Base-by-base conservation (phyloP, 2,797 vertebrate species). In the Hafferia zeledoni region DNA sequence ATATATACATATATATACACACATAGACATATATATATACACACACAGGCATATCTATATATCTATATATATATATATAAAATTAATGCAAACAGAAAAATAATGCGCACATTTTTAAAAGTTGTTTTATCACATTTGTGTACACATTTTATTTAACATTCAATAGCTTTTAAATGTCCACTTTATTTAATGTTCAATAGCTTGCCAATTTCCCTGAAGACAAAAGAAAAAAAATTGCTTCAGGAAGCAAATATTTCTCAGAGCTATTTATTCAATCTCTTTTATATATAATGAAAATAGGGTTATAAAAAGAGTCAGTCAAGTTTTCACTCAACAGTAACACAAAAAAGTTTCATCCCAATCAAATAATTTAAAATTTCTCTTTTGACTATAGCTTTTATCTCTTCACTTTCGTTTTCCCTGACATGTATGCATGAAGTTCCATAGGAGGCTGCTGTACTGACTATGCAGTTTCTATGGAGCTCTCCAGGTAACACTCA, bases 401-500 rank as follows among this genome's bases (percentile, higher is more conserved):
- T 52, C 46, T 87, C 57, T 86, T 67, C 17, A 43, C 37, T 94
- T 86, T 87, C 67, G 84, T 94, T 91, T 96, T 81, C 23, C 8
- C 7, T 72, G 24, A 9, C 24, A 80, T 19, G 7, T 68, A 33
- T 46, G 30, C 1, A 1, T 11, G 22, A 84, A 80, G 18, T 57
- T 85, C 64, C 72, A 28, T 50, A 90, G 50, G 39, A 75, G 78
- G 74, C 17, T 77, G 15, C 78, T 71, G 13, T 63, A 74, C 39
- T 69, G 59, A 69, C 23, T 37, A 37, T 52, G 65, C 0, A 4
- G 16, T 67, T 89, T 78, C 65, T 71, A 15, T 55, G 67, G 53
- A 86, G 56, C 11, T 94, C 70, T 84, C 63, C 65, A 91, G 91
- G 77, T 95, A 79, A 83, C 24, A 93, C 86, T 87, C 49, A 89